Base-by-base conservation (phyloP, 2,113 vertebrate genomes). In the Chaetodon auriga region DNA sequence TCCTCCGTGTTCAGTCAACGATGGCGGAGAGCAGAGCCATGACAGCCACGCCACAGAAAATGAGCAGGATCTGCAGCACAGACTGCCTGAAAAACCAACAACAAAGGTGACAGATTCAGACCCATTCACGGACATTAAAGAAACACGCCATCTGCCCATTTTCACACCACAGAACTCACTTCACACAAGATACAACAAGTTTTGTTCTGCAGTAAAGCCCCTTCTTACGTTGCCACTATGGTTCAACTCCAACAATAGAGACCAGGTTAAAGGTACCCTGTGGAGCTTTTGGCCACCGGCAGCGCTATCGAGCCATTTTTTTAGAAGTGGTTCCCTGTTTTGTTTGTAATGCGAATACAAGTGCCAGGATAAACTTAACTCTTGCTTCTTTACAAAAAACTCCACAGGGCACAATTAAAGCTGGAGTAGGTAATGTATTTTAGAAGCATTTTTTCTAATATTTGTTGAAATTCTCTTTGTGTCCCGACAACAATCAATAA, bases 1-100 rank as follows among this genome's bases (percentile, higher is more conserved):
- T 48, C 25, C 1, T 77, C 81, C 55, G 15, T 61, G 80, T 90
- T 95, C 94, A 97, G 69, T 97, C 96, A 0, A 96, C 92, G 14
- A 96, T 93, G 48, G 94, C 82, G 0, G 98, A 96, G 57, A 99
- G 95, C 79, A 97, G 87, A 84, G 96, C 97, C 97, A 99, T 99
- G 91, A 97, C 96, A 25, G 95, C 92, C 65, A 98, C 96, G 43
- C 98, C 98, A 10, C 92, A 90, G 90, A 96, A 95, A 65, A 99
- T 95, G 87, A 99, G 96, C 58, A 98, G 92, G 76, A 98, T 95
- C 81, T 99, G 98, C 84, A 96, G 90, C 21, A 99, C 55, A 25
- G 98, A 98, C 78, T 96, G 96, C 91, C 98, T 99, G 92, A 2
- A 74, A 23, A 65, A 66, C 60, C 6, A 55, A 60, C 36, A 14